Evolutionary conservation across 2,113 vertebrate genomes (phyloP), one percentile per base, ranked within the genome.

Genomic region (Lanius collurio): DNA sequence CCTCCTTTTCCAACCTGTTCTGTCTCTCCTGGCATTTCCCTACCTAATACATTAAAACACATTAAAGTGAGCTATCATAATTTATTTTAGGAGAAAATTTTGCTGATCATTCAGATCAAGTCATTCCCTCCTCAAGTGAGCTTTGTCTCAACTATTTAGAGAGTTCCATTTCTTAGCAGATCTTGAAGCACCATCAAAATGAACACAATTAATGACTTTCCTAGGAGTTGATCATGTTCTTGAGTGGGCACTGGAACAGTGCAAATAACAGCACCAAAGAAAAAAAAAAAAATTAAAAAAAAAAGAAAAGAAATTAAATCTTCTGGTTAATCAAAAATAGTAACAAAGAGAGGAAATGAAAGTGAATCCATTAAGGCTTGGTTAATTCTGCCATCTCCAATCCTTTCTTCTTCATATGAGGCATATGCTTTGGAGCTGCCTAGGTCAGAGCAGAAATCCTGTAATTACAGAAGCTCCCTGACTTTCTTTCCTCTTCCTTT

Each of bases 341-440:
- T 71, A 77, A 84, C 42, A 68, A 90, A 92, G 59, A 88, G 19
- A 82, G 35, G 52, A 94, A 92, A 91, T 63, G n/a, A 89, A 89
- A 87, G 33, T 35, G 64, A 86, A 57, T 91, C 86, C 57, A 87
- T 75, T 88, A 82, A 78, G 60, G 18, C 50, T 53, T 67, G 39
- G 59, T 82, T 85, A 93, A 84, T 82, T 90, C 67, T 93, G 60
- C 74, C 62, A 73, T 96, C n/a, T 83, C 83, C 67, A 90, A 55
- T 68, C 21, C 67, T 91, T 94, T 93, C 74, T 94, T 89, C 83
- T 63, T 89, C 79, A 15, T 21, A 39, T 59, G 89, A 83, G 69
- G 57, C 75, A 85, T 76, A 47, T 57, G 92, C 85, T 93, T 47
- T 81, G 65, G 90, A 92, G 85, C 79, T 96, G 92, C 83, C 41